Evolutionary conservation across 2,113 vertebrate species (phyloP).

Genomic region (Stegastes partitus): DNA sequence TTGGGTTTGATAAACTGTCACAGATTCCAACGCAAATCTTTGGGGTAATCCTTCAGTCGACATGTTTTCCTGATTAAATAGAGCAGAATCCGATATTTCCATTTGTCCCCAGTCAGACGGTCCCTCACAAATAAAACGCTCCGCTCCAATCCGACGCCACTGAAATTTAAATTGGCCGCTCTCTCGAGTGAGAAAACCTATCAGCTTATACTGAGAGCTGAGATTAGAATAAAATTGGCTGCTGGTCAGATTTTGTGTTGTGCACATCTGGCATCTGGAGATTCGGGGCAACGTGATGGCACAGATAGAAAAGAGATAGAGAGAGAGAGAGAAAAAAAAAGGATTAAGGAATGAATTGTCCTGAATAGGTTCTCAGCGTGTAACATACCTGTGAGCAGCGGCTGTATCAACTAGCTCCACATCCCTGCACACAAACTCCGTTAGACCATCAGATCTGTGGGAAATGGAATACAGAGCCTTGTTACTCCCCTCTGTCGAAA

Average conservation of each 20-base stretch:
- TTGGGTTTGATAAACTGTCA: conserved; percentile 12
- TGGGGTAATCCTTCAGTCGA: conserved; percentile 11
- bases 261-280: conserved; percentile 68
- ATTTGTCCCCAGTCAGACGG: conserved; percentile 23
- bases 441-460: conserved; percentile 10
- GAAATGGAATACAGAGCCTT: not conserved
- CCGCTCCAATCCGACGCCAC: conserved; percentile 22
- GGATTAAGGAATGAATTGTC: conserved; percentile 58
- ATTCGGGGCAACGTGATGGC: conserved; percentile 59
- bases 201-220: conserved; percentile 60
- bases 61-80: conserved; percentile 41
- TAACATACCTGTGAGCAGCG: conserved; percentile 42
- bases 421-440: conserved; percentile 24
- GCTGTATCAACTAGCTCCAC: conserved; percentile 11
- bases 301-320: conserved; percentile 29
- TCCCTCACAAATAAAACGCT: conserved; percentile 32
- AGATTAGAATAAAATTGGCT: conserved; percentile 78
- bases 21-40: conserved; percentile 12
- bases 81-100: conserved; percentile 34
- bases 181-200: conserved; percentile 60
- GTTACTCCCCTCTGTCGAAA: not conserved
- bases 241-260: conserved; percentile 66
- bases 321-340: conserved; percentile 1
- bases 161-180: conserved; percentile 62
- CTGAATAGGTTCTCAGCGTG: conserved; percentile 40